These are phyloP conservation scores for Fragum fragum DNA, from an alignment of 2,888 invertebrate species.

Conservation along the genomic window DNA sequence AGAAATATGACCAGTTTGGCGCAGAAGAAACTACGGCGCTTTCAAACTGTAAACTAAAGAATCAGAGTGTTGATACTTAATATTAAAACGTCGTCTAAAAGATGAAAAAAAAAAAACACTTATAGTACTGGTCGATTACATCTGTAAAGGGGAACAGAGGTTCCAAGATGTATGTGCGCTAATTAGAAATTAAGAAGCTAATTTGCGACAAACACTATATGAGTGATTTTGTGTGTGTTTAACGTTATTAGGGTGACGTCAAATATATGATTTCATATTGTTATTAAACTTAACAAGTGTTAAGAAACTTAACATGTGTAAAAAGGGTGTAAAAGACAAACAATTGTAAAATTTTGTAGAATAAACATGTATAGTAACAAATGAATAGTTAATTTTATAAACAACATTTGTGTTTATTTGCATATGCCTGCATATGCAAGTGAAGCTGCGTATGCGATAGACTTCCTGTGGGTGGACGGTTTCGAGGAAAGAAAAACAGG, in stretches of 20 bases:
- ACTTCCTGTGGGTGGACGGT: neutral
- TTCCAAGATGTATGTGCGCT: too few relatives aligned
- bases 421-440: conserved; percentile 1
- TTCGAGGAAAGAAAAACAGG: neutral
- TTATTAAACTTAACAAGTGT: neutral
- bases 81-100: too few relatives aligned
- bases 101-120: too few relatives aligned
- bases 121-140: too few relatives aligned
- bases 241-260: neutral
- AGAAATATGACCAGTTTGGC: too few relatives aligned
- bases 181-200: too few relatives aligned
- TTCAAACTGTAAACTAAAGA: too few relatives aligned
- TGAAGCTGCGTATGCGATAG: neutral
- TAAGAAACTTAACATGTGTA: neutral
- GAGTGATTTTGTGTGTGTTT: too few relatives aligned
- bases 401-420: neutral
- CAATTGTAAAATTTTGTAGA: neutral
- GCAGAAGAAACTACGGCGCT: too few relatives aligned
- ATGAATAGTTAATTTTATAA: neutral
- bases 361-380: neutral
- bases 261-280: neutral
- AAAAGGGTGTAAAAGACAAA: neutral
- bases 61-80: too few relatives aligned
- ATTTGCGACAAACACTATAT: too few relatives aligned
- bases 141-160: too few relatives aligned